A percentile compares a stretch with the other conserved stretches of the same genome.
Evolutionary conservation across 1,140 invertebrate genomes (phyloP).

Genomic region (Stegodyphus mimosarum): DNA sequence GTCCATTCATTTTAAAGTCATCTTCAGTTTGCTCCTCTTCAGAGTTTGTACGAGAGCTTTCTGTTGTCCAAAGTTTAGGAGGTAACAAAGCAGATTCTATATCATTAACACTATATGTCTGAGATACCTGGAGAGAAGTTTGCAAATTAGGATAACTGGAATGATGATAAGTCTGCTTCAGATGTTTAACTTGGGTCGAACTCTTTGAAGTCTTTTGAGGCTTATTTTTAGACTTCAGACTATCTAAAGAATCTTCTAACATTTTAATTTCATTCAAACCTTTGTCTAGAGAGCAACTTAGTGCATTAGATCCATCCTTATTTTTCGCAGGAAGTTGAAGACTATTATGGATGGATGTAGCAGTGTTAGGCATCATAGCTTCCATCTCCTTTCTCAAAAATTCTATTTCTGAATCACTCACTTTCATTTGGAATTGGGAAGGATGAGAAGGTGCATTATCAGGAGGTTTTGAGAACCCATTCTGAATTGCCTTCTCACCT

Average conservation of each 20-base stretch:
- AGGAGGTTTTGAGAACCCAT: background rate
- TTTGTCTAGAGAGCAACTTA: constrained; percentile 71
- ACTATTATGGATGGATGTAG: background rate
- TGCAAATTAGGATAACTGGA: constrained; percentile 52
- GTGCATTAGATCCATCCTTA: background rate
- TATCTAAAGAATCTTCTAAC: background rate
- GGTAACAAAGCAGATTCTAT: background rate
- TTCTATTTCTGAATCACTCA: constrained; percentile 50
- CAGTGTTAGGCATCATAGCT: constrained; percentile 53
- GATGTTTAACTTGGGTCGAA: background rate
- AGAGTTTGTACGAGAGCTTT: constrained; percentile 18
- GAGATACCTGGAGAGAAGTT: background rate
- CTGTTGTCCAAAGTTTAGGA: constrained; percentile 6
- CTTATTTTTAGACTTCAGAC: background rate
- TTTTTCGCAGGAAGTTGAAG: background rate
- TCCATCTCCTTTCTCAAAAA: constrained; percentile 32
- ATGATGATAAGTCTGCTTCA: constrained; percentile 26
- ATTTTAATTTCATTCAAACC: constrained; percentile 68
- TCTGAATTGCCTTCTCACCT: background rate
- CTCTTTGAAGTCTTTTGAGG: background rate
- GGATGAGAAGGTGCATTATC: background rate
- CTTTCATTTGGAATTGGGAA: background rate
- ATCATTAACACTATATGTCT: background rate
- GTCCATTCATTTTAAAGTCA: background rate
- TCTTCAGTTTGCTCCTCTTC: constrained; percentile 20